Base-by-base conservation (phyloP, 2,888 invertebrate genomes). In the Lepidochrysops patricia region DNA sequence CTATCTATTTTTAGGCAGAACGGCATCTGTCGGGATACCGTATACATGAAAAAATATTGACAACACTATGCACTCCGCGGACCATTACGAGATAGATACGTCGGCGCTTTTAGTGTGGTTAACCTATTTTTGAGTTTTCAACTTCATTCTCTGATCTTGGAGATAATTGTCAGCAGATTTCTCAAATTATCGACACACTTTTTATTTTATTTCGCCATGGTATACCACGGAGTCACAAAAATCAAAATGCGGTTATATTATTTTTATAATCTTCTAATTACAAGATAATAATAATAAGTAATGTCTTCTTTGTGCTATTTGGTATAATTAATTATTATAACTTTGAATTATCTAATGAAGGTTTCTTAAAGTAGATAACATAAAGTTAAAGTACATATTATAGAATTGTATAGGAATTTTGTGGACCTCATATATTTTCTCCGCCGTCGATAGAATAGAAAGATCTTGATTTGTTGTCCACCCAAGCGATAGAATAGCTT, bases 401-500 rank as follows among this genome's bases (percentile, higher is more conserved):
- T 29, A 29, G 7, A 29, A 9, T 9, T 5, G 7, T 29, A 29
- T 6, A 29, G 9, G 7, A 19, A 23, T 43, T 43, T 12, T 43
- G 19, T 12, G 19, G 43, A 43, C 19, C 19, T 43, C 43, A 43
- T 43, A 23, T 43, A 43, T 43, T 43, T 15, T 43, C 43, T 19
- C 19, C 9, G 19, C 43, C 7, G 43, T 43, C 43, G 43, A 43
- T 43, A 43, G 37, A 50, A 25, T 26, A 26, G 7, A 52, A 7
- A 13, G 27, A 52, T 52, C 52, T 52, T 27, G 52, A 52, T 52
- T 52, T 26, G 52, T 13, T 52, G 27, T 32, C 19, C 54, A 32
- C 19, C 29, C 29, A 54, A 9, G 54, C 15, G 32, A 32, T 32
- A 52, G 52, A 7, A 52, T 15, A 29, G 32, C 54, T 54, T 54